A percentile compares a stretch with the other conserved stretches of the same genome.
Conservation (phyloP, 2,797 vertebrate species). For the Arremon aurantiirostris region DNA sequence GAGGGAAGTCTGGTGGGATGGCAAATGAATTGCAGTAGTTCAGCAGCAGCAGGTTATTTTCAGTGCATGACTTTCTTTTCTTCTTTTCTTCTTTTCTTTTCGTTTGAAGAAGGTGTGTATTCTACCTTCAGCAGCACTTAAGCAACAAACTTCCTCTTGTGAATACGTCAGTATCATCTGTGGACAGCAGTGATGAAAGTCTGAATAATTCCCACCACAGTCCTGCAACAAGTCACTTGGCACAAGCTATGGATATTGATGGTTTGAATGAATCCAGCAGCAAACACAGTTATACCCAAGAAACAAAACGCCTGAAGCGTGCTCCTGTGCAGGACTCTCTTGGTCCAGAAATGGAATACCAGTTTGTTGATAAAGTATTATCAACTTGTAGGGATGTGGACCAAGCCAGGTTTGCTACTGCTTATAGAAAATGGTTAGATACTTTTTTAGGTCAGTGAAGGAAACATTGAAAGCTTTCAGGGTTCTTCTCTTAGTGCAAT, state of each 20-base stretch:
- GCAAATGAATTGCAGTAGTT: background rate
- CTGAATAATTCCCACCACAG: slow-evolving; percentile 57
- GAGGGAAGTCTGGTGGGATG: background rate
- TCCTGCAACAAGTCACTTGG: background rate
- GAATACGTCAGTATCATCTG: slow-evolving; percentile 20
- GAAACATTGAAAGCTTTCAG: slow-evolving; percentile 9
- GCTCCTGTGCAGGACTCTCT: slow-evolving; percentile 74
- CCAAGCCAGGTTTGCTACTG: slow-evolving; percentile 88
- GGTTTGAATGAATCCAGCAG: slow-evolving; percentile 73
- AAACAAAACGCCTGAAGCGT: slow-evolving; percentile 91
- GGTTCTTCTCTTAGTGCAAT: slow-evolving; percentile 76
- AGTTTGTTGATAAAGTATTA: slow-evolving; percentile 82
- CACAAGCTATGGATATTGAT: slow-evolving; percentile 88
- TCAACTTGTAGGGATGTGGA: slow-evolving; percentile 80
- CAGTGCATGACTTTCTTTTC: background rate
- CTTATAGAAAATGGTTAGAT: slow-evolving; percentile 93
- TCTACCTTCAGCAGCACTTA: slow-evolving; percentile 89
- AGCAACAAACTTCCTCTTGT: slow-evolving; percentile 71
- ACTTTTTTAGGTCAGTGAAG: slow-evolving; percentile 83
- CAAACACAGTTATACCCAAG: slow-evolving; percentile 83
- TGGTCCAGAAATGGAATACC: slow-evolving; percentile 81
- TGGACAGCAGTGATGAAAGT: slow-evolving; percentile 61
- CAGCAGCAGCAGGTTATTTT: background rate
- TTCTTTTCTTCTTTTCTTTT: background rate
- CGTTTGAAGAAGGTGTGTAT: slow-evolving; percentile 83